Conservation (phyloP, 2,113 vertebrate species). For the Balaeniceps rex region DNA sequence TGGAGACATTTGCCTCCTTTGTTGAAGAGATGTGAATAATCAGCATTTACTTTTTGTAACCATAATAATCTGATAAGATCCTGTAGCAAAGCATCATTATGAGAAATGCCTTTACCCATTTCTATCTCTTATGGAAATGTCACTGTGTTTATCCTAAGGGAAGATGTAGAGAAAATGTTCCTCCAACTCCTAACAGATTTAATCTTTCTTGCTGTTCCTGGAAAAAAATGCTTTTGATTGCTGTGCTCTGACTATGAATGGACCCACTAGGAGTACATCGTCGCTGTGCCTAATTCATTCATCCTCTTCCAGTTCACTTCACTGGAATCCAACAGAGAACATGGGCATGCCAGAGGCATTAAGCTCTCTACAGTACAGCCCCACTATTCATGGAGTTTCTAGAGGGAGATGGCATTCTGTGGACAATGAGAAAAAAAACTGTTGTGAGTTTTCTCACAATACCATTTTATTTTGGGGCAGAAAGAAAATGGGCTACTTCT, state of each 20-base stretch:
- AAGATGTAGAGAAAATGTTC: background rate
- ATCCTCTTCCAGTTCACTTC: conserved; percentile 1
- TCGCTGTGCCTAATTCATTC: background rate
- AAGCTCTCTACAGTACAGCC: background rate
- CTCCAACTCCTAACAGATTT: background rate
- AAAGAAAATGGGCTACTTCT: background rate
- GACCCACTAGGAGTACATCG: background rate
- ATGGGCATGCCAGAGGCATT: background rate
- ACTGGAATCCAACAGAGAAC: background rate
- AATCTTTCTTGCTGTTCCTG: background rate
- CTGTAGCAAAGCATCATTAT: background rate
- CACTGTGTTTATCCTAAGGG: conserved; percentile 12
- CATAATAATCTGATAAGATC: background rate
- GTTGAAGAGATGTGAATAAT: background rate
- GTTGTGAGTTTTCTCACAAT: background rate
- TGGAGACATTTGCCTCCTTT: background rate
- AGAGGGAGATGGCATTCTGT: background rate
- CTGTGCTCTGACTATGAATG: background rate
- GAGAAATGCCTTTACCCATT: background rate
- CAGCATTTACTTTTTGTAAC: background rate
- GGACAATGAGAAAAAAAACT: background rate
- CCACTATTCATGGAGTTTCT: background rate
- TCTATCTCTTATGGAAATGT: background rate
- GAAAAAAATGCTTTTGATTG: conserved; percentile 1
- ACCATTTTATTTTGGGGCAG: background rate